Percentiles rank a stretch among this genome's conserved stretches.
phyloP scores from a whole-genome alignment of 64 coral and sea anemone species.

The Stichodactyla mertensii region DNA sequence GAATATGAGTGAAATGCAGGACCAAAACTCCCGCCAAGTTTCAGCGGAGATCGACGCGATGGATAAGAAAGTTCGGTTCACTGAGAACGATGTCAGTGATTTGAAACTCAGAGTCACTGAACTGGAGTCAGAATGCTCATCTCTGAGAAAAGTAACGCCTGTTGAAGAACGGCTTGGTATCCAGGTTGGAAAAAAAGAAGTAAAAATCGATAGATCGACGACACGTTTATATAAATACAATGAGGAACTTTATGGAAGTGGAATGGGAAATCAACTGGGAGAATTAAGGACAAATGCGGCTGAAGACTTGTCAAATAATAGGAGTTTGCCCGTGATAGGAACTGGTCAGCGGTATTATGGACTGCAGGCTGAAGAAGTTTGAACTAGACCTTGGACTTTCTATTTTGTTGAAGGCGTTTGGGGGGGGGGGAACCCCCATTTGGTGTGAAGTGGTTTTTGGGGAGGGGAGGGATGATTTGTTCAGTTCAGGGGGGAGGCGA shows the following conservation, averaged over 20 bases:
- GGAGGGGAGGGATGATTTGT: neutral
- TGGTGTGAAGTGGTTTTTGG: neutral
- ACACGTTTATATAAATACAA: too few relatives aligned
- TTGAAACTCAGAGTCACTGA: neutral
- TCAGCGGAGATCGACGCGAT: neutral
- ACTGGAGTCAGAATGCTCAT: slow-evolving; percentile 1
- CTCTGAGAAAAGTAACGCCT: neutral
- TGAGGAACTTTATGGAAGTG: too few relatives aligned
- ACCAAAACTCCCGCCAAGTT: neutral
- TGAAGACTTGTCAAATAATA: neutral
- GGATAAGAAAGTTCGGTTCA: neutral
- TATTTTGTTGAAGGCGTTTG: neutral
- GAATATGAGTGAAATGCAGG: neutral
- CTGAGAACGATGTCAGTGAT: neutral
- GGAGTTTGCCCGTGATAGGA: neutral
- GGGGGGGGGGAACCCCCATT: too few relatives aligned
- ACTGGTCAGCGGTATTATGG: neutral
- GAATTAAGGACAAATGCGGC: neutral
- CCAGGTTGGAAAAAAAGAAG: neutral
- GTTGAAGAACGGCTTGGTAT: neutral
- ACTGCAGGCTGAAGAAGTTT: neutral
- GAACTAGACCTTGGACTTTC: neutral
- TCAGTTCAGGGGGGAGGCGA: too few relatives aligned
- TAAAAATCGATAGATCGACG: neutral
- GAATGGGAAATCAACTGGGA: neutral